phyloP scores from a whole-genome alignment of 1,140 invertebrate genomes.

The Drosophila arizonae region DNA sequence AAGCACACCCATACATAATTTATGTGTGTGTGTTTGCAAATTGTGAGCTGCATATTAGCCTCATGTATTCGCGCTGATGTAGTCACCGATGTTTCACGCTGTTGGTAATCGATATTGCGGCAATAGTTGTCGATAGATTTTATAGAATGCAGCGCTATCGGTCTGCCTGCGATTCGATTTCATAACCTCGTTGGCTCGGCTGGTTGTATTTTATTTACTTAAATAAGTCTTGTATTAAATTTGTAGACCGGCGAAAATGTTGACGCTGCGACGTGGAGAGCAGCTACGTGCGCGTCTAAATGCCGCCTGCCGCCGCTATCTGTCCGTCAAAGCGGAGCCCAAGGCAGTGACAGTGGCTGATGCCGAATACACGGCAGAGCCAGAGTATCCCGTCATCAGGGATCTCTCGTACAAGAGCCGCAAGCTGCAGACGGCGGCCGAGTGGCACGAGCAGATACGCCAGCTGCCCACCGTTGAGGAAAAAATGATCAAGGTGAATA shows the following conservation, averaged over 20 bases:
- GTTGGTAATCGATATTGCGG: neutral
- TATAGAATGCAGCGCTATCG: slow-evolving; percentile 17
- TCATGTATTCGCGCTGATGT: too few species aligned
- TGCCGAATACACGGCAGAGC: slow-evolving; percentile 80
- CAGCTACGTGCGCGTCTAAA: slow-evolving; percentile 46
- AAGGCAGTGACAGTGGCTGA: slow-evolving; percentile 11
- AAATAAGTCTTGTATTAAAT: slow-evolving; percentile 33
- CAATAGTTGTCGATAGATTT: slow-evolving; percentile 12
- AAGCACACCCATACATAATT: neutral
- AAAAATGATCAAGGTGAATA: slow-evolving; percentile 91
- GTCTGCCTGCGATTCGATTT: slow-evolving; percentile 26
- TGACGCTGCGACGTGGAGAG: slow-evolving; percentile 45
- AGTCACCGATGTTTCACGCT: neutral
- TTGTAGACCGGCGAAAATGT: slow-evolving; percentile 28
- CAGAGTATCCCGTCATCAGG: slow-evolving; percentile 86
- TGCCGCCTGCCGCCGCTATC: slow-evolving; percentile 29
- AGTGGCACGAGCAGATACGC: slow-evolving; percentile 86
- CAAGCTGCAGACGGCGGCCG: slow-evolving; percentile 81
- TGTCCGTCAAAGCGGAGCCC: slow-evolving; percentile 30
- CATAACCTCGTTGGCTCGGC: slow-evolving; percentile 48
- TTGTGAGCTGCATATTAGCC: neutral
- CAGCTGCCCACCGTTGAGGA: slow-evolving; percentile 89
- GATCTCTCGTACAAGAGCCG: slow-evolving; percentile 83
- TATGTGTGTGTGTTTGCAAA: too few species aligned
- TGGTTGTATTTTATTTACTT: slow-evolving; percentile 28